These are phyloP conservation scores for Pheosia gnoma DNA, from an alignment of 2,888 invertebrate genomes.

Conservation along the genomic window DNA sequence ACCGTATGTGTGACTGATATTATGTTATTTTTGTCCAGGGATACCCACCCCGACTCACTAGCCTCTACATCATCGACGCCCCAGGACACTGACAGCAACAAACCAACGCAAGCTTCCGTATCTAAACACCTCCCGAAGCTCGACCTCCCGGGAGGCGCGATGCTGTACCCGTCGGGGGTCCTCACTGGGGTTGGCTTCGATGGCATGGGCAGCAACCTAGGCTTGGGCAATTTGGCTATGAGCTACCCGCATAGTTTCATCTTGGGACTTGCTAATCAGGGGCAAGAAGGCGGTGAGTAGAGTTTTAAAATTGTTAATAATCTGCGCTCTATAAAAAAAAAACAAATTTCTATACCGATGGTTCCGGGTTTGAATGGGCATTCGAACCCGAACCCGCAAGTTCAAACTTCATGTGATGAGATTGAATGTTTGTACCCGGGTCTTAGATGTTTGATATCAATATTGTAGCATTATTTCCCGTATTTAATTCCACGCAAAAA, in stretches of 20 bases:
- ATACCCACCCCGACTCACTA: constrained; percentile 55
- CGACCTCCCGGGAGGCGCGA: constrained; percentile 76
- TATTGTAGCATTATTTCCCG: too few relatives aligned
- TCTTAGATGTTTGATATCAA: too few relatives aligned
- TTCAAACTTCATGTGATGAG: too few relatives aligned
- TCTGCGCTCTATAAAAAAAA: too few relatives aligned
- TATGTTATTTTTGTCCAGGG: constrained; percentile 46
- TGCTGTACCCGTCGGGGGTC: constrained; percentile 73
- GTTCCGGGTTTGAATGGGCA: too few relatives aligned
- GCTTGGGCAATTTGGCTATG: constrained; percentile 75
- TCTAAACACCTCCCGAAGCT: constrained; percentile 71
- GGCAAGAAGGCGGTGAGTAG: constrained; percentile 72
- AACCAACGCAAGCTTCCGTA: constrained; percentile 55
- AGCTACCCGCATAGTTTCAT: constrained; percentile 80
- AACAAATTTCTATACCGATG: too few relatives aligned
- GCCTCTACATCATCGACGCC: constrained; percentile 71
- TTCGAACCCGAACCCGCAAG: too few relatives aligned
- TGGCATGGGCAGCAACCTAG: constrained; percentile 68
- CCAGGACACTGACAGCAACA: constrained; percentile 73
- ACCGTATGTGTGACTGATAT: too few relatives aligned
- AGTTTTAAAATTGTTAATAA: too few relatives aligned
- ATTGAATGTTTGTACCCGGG: too few relatives aligned
- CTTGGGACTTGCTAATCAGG: constrained; percentile 76
- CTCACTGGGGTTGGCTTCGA: constrained; percentile 62
- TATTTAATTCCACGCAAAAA: too few relatives aligned